phyloP scores from a whole-genome alignment of 2,113 vertebrate genomes.

The Anolis sagrei region DNA sequence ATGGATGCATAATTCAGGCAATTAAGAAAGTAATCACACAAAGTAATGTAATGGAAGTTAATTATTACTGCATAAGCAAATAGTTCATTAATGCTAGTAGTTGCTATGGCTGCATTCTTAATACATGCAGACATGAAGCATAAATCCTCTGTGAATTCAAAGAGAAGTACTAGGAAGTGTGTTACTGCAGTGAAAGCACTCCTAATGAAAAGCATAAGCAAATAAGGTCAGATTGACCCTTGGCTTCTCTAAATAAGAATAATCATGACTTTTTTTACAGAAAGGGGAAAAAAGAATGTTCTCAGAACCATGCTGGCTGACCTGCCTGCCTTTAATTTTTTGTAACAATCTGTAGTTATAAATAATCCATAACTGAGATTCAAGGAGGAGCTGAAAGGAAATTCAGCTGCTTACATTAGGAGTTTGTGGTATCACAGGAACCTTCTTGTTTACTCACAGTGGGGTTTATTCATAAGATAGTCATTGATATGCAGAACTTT shows the following conservation, averaged over 20 bases:
- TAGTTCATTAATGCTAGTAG: constrained; percentile 99
- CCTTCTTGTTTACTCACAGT: constrained; percentile 53
- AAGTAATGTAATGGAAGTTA: constrained; percentile 99
- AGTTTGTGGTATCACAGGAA: constrained; percentile 57
- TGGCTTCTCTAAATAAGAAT: constrained; percentile 78
- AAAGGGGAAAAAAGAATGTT: constrained; percentile 66
- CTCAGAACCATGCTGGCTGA: constrained; percentile 61
- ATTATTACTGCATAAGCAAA: constrained; percentile 99
- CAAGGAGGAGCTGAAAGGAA: constrained; percentile 63
- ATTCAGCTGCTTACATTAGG: constrained; percentile 69
- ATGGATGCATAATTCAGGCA: constrained; percentile 99
- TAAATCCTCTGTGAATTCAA: constrained; percentile 91
- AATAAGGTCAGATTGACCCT: constrained; percentile 80
- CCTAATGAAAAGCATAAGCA: constrained; percentile 82
- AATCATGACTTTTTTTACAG: constrained; percentile 75
- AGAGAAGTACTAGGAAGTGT: constrained; percentile 85
- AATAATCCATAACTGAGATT: constrained; percentile 60
- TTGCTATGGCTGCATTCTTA: constrained; percentile 98
- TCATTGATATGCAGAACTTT: neutral
- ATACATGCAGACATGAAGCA: constrained; percentile 92
- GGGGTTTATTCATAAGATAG: constrained; percentile 66
- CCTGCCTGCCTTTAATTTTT: constrained; percentile 66
- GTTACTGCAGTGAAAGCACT: constrained; percentile 78
- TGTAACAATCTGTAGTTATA: constrained; percentile 64
- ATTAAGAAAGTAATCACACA: constrained; percentile 99